Percentiles rank a stretch among this genome's conserved stretches.
Evolutionary conservation across 2,888 invertebrate species (phyloP).

Genomic region (Neoaliturus tenellus): DNA sequence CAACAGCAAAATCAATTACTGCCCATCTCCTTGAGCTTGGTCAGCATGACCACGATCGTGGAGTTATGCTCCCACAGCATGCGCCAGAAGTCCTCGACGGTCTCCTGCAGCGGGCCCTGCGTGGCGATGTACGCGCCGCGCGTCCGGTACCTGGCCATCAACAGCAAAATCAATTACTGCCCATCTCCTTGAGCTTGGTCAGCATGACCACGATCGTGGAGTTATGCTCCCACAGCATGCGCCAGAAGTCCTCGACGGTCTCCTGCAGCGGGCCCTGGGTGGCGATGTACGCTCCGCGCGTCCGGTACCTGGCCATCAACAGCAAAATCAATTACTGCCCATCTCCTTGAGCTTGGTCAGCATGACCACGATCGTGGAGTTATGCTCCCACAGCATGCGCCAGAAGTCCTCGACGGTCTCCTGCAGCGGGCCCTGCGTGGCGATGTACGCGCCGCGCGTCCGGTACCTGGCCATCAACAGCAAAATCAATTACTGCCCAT

Average conservation of each 20-base stretch:
- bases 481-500: too few relatives aligned
- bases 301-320: constrained; percentile 95
- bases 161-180: too few relatives aligned
- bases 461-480: constrained; percentile 97
- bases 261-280: constrained; percentile 99
- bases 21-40: constrained; percentile 98
- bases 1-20: too few relatives aligned
- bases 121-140: constrained; percentile 97
- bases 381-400: constrained; percentile 99
- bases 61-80: constrained; percentile 99
- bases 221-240: constrained; percentile 99
- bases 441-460: constrained; percentile 92
- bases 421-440: constrained; percentile 98
- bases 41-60: constrained; percentile 99
- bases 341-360: constrained; percentile 98
- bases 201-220: constrained; percentile 99
- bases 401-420: constrained; percentile 99
- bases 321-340: too few relatives aligned
- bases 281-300: constrained; percentile 94
- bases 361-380: constrained; percentile 99
- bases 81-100: constrained; percentile 99
- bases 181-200: constrained; percentile 98
- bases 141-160: constrained; percentile 92
- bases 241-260: constrained; percentile 99
- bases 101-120: constrained; percentile 98